Evolutionary conservation across 2,113 vertebrate species (phyloP), one percentile per base, ranked within the genome.

Genomic region (Formicarius rufipectus): DNA sequence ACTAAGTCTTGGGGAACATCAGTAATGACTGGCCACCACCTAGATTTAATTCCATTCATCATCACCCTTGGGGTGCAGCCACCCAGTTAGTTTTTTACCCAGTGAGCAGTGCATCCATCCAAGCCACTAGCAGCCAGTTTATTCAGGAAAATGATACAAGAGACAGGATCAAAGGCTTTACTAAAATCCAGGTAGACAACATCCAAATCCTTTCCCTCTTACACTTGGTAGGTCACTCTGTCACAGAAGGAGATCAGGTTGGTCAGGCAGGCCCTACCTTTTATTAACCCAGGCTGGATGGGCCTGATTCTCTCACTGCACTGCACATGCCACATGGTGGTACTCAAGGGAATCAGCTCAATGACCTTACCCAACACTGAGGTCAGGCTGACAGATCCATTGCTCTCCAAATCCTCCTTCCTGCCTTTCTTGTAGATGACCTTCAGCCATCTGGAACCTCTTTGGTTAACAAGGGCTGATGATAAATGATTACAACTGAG

Each of bases 301-400:
- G 18, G 19, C 18, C 24, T 33, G 42, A 19, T 73, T 7, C 40
- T 24, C 45, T 44, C 4, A 6, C 19, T 14, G 0, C 12, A 15
- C 40, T 42, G 13, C 25, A 18, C 0, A 0, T 44, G 37, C 7
- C 0, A 2, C 0, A 0, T 4, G 18, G 20, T 47, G 22, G 16
- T 21, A 50, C 10, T 17, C 19, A 49, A 10, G 20, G 28, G 14
- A 37, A 59, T 45, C 33, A 73, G 14, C 3, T 73, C 19, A 44
- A 20, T 28, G 55, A 68, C 39, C 12, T 58, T 62, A 14, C 31
- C 27, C 2, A 3, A 19, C n/a, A 53, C 28, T 2, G 2, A 86
- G 22, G 21, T 49, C 42, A 85, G 39, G 6, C 22, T 81, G 33
- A 50, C 25, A 42, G 22, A 3, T 23, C 15, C 37, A 10, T 52